phyloP scores from a whole-genome alignment of 2,797 vertebrate species.

The Streptopelia turtur region DNA sequence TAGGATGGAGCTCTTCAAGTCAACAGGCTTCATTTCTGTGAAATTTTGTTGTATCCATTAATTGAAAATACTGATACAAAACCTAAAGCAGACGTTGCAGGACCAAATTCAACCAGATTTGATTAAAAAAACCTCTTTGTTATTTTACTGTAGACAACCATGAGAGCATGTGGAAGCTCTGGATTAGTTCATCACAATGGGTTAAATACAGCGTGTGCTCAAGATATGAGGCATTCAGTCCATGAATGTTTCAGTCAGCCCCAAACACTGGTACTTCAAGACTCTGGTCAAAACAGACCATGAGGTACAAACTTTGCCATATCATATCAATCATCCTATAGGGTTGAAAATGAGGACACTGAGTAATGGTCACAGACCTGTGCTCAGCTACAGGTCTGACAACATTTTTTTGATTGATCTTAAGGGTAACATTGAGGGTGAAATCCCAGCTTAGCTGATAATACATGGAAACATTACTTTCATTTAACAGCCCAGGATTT shows the following conservation, averaged over 20 bases:
- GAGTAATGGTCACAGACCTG: background rate
- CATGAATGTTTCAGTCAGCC: background rate
- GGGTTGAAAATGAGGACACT: background rate
- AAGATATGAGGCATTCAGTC: background rate
- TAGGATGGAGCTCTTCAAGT: background rate
- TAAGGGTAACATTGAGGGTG: background rate
- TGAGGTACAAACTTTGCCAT: background rate
- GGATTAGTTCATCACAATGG: background rate
- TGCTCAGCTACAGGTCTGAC: background rate
- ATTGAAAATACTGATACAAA: background rate
- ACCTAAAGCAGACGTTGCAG: background rate
- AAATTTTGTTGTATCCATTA: background rate
- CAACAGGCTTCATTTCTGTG: background rate
- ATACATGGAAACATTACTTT: background rate
- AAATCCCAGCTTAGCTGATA: background rate
- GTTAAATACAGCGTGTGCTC: background rate
- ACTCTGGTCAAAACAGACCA: background rate
- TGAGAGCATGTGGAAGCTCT: background rate
- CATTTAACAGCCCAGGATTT: background rate
- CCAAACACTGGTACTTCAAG: background rate
- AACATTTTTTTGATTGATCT: background rate
- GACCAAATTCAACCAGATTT: background rate
- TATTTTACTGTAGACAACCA: background rate
- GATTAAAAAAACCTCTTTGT: background rate
- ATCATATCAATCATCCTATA: background rate